Evolutionary conservation across 2,888 invertebrate genomes (phyloP), one percentile per base, ranked within the genome.

Genomic region (Brachyopa scutellaris): DNA sequence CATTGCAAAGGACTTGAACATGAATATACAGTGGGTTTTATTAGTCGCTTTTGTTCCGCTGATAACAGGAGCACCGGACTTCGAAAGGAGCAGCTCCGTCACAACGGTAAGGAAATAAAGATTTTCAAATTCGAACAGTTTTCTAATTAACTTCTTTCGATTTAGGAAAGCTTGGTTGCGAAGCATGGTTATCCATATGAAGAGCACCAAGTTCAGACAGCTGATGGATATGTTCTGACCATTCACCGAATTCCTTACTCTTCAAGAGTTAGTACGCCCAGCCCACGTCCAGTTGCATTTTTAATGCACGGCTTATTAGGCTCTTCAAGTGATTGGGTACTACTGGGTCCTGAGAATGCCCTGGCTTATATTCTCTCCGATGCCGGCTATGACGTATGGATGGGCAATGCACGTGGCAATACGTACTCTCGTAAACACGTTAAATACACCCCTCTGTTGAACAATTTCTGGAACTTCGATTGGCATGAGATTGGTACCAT

Each of bases 141-240:
- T 26, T n/a, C 2, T 53, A 0, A 23, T 15, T 17, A 7, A 1
- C 5, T 6, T 23, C 13, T 17, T 26, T 8, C n/a, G 1, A 9
- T 51, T 15, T 51, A 61, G 88, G 19, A 38, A 64, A 31, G 15
- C 11, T 8, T 82, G 5, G 70, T 82, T 0, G 9, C 31, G 9
- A 31, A 38, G 6, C 49, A 84, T 42, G 84, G 88, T 0, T 88
- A 88, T 67, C 84, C 85, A 0, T 82, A 87, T 15, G 95, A 88
- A 40, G 87, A 86, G 8, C 95, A 96, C 86, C 89, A 92, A 0
- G 92, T 95, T 0, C 89, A 92, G 62, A 88, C 88, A 0, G 85
- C 86, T 0, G 88, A 88, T 84, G 88, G 88, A 7, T 88, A 88
- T 36, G 69, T 88, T 29, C 74, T 88, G 2, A 87, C 86, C 2